Evolutionary conservation across 2,888 invertebrate genomes (phyloP), one percentile per base, ranked within the genome.

Genomic region (Nemotelus nigrinus): DNA sequence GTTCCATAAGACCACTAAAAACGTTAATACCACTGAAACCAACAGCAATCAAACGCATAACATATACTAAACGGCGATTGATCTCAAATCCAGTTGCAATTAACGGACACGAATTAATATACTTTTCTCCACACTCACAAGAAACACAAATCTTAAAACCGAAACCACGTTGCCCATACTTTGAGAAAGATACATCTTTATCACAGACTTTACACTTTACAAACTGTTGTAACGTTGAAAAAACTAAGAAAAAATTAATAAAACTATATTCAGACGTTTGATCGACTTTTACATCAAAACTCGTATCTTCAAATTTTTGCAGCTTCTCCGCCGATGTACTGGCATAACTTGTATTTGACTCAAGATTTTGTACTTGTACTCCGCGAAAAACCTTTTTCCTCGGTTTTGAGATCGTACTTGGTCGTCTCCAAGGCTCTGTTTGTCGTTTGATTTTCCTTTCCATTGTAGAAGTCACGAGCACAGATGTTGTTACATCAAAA

Each of bases 1-100:
- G 58, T 58, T 25, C 58, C 58, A 58, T 58, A 58, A 58, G 58
- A 58, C 58, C 58, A 58, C 58, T 58, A 58, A 58, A 58, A 58
- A 58, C 25, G 58, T 58, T 58, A 58, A 58, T 58, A 58, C 58
- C 58, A 58, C 58, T 58, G 58, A 58, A 58, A 58, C 58, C 58
- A n/a, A 58, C 25, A n/a, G 25, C 25, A 25, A 25, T 25, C 25
- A 25, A 25, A 25, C 25, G 25, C 25, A 25, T 25, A 25, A 25
- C 25, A 25, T 25, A 25, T 25, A 25, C 25, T 25, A 25, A 25
- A 25, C 25, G 25, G 25, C 25, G 25, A 25, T 25, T 25, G 25
- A 25, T 25, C 25, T 25, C 25, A 25, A 25, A 25, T 25, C 25
- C 25, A 25, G 25, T 25, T 25, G 25, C 25, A 25, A 25, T 25